These are phyloP conservation scores for Phlogophora meticulosa DNA, from an alignment of 2,888 invertebrate genomes.

Conservation along the genomic window DNA sequence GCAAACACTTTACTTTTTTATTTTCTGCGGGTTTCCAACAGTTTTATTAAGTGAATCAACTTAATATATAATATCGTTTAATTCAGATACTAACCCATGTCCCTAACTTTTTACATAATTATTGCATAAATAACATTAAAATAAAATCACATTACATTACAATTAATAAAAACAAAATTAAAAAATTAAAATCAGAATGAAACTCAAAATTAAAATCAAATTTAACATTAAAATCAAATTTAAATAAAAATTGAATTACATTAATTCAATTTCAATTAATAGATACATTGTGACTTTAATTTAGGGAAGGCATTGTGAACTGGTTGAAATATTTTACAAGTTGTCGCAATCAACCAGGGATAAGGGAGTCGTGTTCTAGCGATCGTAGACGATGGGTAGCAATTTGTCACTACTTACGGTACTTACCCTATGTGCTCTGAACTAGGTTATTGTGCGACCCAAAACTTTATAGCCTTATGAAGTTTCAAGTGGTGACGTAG, in stretches of 20 bases:
- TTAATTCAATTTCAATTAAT: too few relatives aligned
- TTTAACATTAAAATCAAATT: too few relatives aligned
- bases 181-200: too few relatives aligned
- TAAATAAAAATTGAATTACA: too few relatives aligned
- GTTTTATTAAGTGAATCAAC: slow-evolving; percentile 1
- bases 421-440: slow-evolving; percentile 38
- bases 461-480: slow-evolving; percentile 54
- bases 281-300: slow-evolving; percentile 30
- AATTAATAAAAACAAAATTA: too few relatives aligned
- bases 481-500: slow-evolving; percentile 53
- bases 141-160: too few relatives aligned
- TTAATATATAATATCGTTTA: not conserved
- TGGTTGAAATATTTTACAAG: slow-evolving; percentile 43
- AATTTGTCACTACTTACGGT: slow-evolving; percentile 57
- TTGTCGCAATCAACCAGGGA: slow-evolving; percentile 39
- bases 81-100: too few relatives aligned
- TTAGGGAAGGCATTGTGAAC: slow-evolving; percentile 15
- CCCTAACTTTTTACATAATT: too few relatives aligned
- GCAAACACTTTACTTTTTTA: slow-evolving; percentile 18
- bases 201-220: too few relatives aligned
- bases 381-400: slow-evolving; percentile 44
- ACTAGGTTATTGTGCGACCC: slow-evolving; percentile 57
- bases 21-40: slow-evolving; percentile 2
- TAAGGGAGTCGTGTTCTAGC: slow-evolving; percentile 39
- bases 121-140: too few relatives aligned